Conservation (phyloP, 2,113 vertebrate species). For the Atlantisia rogersi region DNA sequence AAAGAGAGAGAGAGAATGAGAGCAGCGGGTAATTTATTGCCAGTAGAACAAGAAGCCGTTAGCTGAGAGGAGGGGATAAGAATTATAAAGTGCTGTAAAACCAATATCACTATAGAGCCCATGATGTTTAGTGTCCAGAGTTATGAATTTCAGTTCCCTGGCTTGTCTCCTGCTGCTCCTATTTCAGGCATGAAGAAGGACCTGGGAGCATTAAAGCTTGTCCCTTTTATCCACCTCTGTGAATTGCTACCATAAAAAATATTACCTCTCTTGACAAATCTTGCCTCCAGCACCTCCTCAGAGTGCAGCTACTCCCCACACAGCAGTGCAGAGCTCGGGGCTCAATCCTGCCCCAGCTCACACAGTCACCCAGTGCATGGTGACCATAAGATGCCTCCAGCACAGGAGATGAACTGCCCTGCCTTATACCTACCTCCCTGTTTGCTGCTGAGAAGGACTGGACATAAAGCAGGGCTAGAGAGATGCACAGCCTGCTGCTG, state of each 20-base stretch:
- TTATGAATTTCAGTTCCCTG: not conserved
- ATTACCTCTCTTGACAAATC: not conserved
- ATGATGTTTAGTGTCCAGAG: slow-evolving; percentile 3
- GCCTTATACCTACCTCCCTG: accelerated
- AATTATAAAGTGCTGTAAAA: slow-evolving; percentile 22
- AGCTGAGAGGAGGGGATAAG: slow-evolving; percentile 34
- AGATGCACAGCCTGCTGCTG: not conserved
- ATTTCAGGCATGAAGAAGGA: slow-evolving; percentile 16
- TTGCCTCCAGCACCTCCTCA: not conserved
- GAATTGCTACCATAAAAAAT: slow-evolving; percentile 2
- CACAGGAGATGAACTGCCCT: not conserved
- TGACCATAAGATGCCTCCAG: not conserved
- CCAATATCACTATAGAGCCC: not conserved
- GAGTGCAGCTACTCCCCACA: not conserved
- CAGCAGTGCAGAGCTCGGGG: not conserved
- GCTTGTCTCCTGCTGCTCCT: not conserved
- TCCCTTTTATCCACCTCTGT: slow-evolving; percentile 26
- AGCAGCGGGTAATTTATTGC: slow-evolving; percentile 22
- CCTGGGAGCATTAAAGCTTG: not conserved
- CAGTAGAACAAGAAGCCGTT: slow-evolving; percentile 8
- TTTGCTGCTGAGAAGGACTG: not conserved
- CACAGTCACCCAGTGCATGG: accelerated
- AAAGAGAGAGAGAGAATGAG: not conserved
- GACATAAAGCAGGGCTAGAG: not conserved
- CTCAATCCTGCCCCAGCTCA: not conserved